Base-by-base conservation (phyloP, 2,888 invertebrate species). In the Charanyca ferruginea region DNA sequence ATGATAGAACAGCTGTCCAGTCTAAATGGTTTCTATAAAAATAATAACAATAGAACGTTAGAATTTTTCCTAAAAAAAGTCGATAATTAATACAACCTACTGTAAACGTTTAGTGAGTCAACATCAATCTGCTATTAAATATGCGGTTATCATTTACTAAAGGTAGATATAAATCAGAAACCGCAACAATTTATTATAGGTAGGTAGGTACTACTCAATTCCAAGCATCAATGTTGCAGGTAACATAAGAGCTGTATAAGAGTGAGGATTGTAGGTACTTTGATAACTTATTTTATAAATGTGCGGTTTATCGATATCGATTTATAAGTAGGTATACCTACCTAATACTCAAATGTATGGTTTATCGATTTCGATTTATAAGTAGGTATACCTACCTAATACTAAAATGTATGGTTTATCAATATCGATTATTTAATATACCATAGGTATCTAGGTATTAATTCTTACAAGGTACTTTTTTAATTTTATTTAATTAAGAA, bases 91-190 rank as follows among this genome's bases (percentile, higher is more conserved):
- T 9, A 13, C n/a, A n/a, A n/a, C 11, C 28, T 5, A 5, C 7
- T 49, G 28, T 28, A 4, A n/a, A 42, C n/a, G n/a, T 41, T 7
- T 2, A 23, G 18, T 66, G 48, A 49, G 42, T 42, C 60, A 45
- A 45, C 44, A 45, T 41, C 28, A 18, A 48, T 1, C 7, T n/a
- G 22, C 32, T 44, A 23, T 70, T 53, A 44, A 61, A 44, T 42
- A 22, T 70, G 62, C 35, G 70, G 68, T 70, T 52, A 35, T 38
- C n/a, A 58, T 61, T n/a, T n/a, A n/a, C 16, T 22, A 38, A 28
- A 48, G 7, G 42, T 70, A n/a, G 42, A 18, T 52, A 35, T 22
- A 42, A 68, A 52, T 42, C 25, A 35, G 47, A 68, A 70, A 70
- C 68, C 68, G 35, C 68, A 70, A 22, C 28, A 23, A 4, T 28